These are phyloP conservation scores for Sebastes matsubarae DNA, from an alignment of 2,797 vertebrate genomes.

Conservation along the genomic window DNA sequence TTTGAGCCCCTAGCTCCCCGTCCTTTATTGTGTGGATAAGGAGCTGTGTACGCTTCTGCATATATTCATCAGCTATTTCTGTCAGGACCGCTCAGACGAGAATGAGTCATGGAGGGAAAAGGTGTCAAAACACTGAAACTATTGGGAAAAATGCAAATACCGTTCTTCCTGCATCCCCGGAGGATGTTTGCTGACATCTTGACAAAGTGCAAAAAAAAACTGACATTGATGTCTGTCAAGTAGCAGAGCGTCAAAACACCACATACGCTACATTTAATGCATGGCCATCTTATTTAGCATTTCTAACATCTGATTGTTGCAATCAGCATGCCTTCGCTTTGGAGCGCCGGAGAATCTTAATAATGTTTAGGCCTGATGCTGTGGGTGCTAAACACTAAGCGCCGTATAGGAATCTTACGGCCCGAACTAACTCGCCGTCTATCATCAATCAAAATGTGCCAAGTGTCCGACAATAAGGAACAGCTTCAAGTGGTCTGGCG, in stretches of 20 bases:
- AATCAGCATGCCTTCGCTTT: conserved; percentile 68
- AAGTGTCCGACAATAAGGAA: conserved; percentile 51
- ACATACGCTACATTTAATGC: conserved; percentile 73
- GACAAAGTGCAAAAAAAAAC: conserved; percentile 86
- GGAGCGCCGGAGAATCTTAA: conserved; percentile 62
- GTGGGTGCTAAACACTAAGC: conserved; percentile 38
- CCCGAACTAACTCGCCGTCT: conserved; percentile 17
- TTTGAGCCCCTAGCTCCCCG: conserved; percentile 2
- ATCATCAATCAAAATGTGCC: conserved; percentile 69
- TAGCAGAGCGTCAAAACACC: conserved; percentile 72
- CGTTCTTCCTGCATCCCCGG: conserved; percentile 82
- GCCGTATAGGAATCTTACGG: conserved; percentile 40
- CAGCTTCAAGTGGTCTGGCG: conserved; percentile 53
- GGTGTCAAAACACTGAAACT: conserved; percentile 91
- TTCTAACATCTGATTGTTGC: conserved; percentile 66
- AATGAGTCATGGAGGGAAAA: conserved; percentile 81
- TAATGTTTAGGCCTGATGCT: conserved; percentile 45
- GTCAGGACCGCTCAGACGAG: conserved; percentile 85
- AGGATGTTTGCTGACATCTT: conserved; percentile 89
- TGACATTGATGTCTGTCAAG: conserved; percentile 93
- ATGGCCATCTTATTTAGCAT: conserved; percentile 59
- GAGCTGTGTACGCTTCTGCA: conserved; percentile 81
- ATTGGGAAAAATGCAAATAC: conserved; percentile 91
- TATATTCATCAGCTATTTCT: conserved; percentile 87
- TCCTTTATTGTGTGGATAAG: conserved; percentile 59